Percentiles rank a stretch among this genome's conserved stretches.
phyloP scores from a whole-genome alignment of 1,140 invertebrate genomes.

The Anoplophora glabripennis region DNA sequence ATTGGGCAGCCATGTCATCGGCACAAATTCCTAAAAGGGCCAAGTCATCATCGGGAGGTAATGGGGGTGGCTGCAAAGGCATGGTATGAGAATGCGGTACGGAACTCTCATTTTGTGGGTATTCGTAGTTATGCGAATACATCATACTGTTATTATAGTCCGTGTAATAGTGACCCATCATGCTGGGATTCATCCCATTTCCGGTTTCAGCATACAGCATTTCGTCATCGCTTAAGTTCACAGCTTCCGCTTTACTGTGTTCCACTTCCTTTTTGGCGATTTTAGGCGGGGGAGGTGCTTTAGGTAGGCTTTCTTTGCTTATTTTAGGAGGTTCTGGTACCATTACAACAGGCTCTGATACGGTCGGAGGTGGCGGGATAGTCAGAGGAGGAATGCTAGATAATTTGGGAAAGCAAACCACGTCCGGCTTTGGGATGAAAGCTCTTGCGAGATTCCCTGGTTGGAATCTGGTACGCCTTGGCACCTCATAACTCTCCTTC shows the following conservation, averaged over 20 bases:
- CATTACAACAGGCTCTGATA: constrained; percentile 30
- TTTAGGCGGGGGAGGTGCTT: constrained; percentile 25
- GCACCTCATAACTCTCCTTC: constrained; percentile 46
- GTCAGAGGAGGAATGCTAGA: constrained; percentile 52
- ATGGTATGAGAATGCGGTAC: constrained; percentile 38
- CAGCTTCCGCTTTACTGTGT: not conserved
- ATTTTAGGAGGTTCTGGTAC: constrained; percentile 26
- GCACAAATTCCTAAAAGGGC: constrained; percentile 69
- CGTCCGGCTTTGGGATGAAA: constrained; percentile 51
- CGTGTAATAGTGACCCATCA: constrained; percentile 32
- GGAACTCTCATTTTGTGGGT: constrained; percentile 30
- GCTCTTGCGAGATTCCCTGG: constrained; percentile 43
- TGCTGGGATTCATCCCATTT: constrained; percentile 27
- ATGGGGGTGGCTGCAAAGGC: constrained; percentile 44
- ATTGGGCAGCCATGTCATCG: constrained; percentile 63
- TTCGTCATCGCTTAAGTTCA: constrained; percentile 29
- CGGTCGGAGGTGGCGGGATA: constrained; percentile 37
- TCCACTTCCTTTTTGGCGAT: not conserved
- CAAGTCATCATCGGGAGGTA: constrained; percentile 57
- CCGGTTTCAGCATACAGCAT: constrained; percentile 37
- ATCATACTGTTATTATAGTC: constrained; percentile 24
- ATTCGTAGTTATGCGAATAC: constrained; percentile 19
- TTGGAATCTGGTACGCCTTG: constrained; percentile 43
- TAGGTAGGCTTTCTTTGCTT: constrained; percentile 1
- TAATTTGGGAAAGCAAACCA: constrained; percentile 57